These are phyloP conservation scores for Drosophila nebulosa DNA, from an alignment of 1,140 invertebrate genomes.

Conservation along the genomic window DNA sequence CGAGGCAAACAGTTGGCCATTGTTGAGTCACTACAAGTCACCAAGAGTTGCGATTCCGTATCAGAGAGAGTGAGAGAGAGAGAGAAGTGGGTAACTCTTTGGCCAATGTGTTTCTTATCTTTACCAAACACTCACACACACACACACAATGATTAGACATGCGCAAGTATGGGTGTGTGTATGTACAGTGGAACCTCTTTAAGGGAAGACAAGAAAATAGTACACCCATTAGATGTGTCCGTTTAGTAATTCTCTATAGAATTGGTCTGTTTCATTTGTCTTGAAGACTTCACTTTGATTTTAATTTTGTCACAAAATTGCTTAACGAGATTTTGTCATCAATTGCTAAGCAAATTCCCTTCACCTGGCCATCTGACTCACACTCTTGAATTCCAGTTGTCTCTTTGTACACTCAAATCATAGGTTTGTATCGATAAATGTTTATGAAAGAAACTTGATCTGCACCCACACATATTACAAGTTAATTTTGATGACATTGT, in stretches of 20 bases:
- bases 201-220: too few relatives aligned
- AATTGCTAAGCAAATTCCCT: background rate
- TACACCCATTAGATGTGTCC: too few relatives aligned
- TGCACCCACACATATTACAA: background rate
- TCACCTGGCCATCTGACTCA: background rate
- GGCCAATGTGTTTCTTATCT: conserved; percentile 45
- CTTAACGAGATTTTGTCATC: background rate
- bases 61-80: background rate
- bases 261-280: too few relatives aligned
- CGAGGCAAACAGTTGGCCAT: background rate
- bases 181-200: background rate
- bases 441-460: background rate
- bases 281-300: too few relatives aligned
- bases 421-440: too few relatives aligned
- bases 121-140: conserved; percentile 27
- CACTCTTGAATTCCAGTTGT: background rate
- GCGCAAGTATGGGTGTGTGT: conserved; percentile 48
- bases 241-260: too few relatives aligned
- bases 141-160: conserved; percentile 58
- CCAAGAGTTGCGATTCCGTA: too few relatives aligned
- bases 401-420: too few relatives aligned
- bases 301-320: background rate
- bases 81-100: conserved; percentile 42
- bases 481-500: too few relatives aligned
- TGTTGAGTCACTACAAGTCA: conserved; percentile 51